Percentiles rank a stretch among this genome's conserved stretches.
These are phyloP conservation scores for Epizoanthus ramosus DNA, from an alignment of 92 coral and sea anemone species.

Conservation along the genomic window DNA sequence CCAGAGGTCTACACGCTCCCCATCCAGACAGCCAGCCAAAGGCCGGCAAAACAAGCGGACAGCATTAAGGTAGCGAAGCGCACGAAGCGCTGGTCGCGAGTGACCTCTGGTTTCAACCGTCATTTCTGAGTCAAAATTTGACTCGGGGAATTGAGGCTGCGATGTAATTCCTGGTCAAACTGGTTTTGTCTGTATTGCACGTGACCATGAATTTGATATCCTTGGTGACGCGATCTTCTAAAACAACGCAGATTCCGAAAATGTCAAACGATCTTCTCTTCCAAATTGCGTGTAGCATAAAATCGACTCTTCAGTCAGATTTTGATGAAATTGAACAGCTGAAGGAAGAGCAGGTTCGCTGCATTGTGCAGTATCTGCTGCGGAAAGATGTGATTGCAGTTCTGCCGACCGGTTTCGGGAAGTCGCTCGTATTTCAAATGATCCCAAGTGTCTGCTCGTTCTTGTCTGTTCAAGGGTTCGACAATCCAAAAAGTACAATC, in stretches of 20 bases:
- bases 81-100: background rate
- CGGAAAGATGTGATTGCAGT: conserved; percentile 45
- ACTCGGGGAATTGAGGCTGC: conserved; percentile 14
- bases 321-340: conserved; percentile 48
- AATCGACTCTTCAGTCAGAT: conserved; percentile 12
- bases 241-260: conserved; percentile 18
- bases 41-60: background rate
- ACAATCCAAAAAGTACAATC: conserved; percentile 43
- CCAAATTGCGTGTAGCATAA: conserved; percentile 18
- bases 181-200: conserved; percentile 26
- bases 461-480: conserved; percentile 38
- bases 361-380: conserved; percentile 35
- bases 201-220: conserved; percentile 13
- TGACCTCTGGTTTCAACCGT: conserved; percentile 36
- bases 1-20: too few species aligned
- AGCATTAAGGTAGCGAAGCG: background rate
- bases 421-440: conserved; percentile 44
- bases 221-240: background rate
- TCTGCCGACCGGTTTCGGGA: conserved; percentile 49
- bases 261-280: conserved; percentile 12
- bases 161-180: conserved; percentile 11
- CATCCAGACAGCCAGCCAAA: too few species aligned
- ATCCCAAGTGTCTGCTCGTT: conserved; percentile 39
- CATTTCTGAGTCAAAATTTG: conserved; percentile 36
- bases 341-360: conserved; percentile 40